Evolutionary conservation across 1,140 invertebrate species (phyloP).

Genomic region (Aphis gossypii): DNA sequence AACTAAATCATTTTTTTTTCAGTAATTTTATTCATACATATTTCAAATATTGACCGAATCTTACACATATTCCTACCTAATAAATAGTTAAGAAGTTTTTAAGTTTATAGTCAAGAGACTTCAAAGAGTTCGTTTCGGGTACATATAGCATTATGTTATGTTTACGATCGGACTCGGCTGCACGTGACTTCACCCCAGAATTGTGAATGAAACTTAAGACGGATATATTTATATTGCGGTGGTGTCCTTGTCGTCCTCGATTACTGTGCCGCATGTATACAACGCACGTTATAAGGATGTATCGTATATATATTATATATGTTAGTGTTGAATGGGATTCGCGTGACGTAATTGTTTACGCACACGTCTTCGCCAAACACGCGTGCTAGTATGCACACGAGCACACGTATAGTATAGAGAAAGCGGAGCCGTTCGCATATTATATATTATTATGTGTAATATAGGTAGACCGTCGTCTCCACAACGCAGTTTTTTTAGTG

Average conservation of each 20-base stretch:
- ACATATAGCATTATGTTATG: neutral
- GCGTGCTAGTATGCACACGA: neutral
- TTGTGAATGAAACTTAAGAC: conserved; percentile 19
- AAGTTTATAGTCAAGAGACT: neutral
- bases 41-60: neutral
- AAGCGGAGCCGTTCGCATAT: neutral
- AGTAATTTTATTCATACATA: neutral
- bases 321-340: neutral
- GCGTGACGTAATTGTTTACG: neutral
- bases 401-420: neutral
- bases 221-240: neutral
- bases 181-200: neutral
- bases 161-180: neutral
- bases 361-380: neutral
- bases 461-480: neutral
- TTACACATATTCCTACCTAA: too few species aligned
- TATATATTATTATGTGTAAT: neutral
- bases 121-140: neutral
- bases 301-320: neutral
- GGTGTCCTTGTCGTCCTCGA: neutral
- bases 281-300: neutral
- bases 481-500: neutral
- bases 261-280: neutral
- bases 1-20: neutral
- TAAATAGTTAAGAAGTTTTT: neutral